Percentiles rank a stretch among this genome's conserved stretches.
Conservation (phyloP, 2,113 vertebrate species). For the Corythaeola cristata region DNA sequence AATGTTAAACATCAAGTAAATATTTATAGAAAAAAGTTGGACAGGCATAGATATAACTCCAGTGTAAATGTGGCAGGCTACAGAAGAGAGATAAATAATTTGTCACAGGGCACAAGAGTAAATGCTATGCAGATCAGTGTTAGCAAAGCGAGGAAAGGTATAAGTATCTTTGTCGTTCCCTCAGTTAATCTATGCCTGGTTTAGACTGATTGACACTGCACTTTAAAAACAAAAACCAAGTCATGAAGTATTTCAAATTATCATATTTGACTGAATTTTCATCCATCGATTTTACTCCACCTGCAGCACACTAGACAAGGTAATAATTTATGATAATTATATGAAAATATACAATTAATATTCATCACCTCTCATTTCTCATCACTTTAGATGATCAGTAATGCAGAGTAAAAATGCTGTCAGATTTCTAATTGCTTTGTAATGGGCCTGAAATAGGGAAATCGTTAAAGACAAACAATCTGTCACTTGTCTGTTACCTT, state of each 20-base stretch:
- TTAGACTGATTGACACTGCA: conserved; percentile 42
- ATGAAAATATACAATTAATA: conserved; percentile 89
- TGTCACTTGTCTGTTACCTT: conserved; percentile 91
- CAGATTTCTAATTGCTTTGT: conserved; percentile 90
- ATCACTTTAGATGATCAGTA: conserved; percentile 88
- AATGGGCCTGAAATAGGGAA: conserved; percentile 87
- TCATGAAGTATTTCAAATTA: conserved; percentile 74
- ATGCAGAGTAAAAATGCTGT: conserved; percentile 88
- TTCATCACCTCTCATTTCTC: conserved; percentile 87
- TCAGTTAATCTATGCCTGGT: neutral
- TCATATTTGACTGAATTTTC: conserved; percentile 75
- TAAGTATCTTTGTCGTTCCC: neutral
- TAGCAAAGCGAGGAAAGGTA: neutral
- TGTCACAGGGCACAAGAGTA: neutral
- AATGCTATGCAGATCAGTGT: neutral
- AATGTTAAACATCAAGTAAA: neutral
- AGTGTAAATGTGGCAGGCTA: neutral
- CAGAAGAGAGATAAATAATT: neutral
- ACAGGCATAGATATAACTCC: neutral
- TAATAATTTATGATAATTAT: conserved; percentile 91
- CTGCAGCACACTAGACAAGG: conserved; percentile 80
- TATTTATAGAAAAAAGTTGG: neutral
- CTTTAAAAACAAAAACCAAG: conserved; percentile 57
- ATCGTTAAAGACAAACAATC: conserved; percentile 90
- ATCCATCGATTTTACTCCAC: conserved; percentile 72